Conservation (phyloP, 30 jellyfish, hydroid and myxozoan species). For the Chrysaora quinquecirrha region DNA sequence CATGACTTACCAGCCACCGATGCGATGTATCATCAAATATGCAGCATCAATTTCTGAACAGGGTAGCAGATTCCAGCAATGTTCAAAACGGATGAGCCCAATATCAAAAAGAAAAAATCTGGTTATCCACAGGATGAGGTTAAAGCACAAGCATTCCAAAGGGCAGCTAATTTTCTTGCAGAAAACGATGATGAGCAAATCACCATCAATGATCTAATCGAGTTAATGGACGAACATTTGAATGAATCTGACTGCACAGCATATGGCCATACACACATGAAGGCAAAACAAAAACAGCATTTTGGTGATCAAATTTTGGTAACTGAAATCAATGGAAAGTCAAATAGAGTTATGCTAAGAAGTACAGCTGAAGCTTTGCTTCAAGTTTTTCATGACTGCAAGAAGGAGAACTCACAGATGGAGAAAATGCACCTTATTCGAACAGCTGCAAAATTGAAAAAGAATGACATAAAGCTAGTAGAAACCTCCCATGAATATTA, state of each 20-base stretch:
- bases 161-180: conserved; percentile 17
- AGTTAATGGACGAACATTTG: conserved; percentile 6
- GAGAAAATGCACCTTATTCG: conserved; percentile 15
- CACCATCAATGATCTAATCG: conserved; percentile 11
- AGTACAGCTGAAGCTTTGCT: conserved; percentile 25
- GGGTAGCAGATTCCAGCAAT: not conserved
- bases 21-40: conserved; percentile 7
- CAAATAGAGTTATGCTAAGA: conserved; percentile 9
- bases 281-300: conserved; percentile 7
- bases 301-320: conserved; percentile 22
- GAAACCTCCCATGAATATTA: not conserved
- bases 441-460: conserved; percentile 23
- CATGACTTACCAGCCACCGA: not conserved
- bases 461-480: conserved; percentile 9
- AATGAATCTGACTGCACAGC: conserved; percentile 6
- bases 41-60: conserved; percentile 11
- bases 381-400: conserved; percentile 17
- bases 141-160: conserved; percentile 2
- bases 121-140: conserved; percentile 1
- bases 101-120: not conserved
- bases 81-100: not conserved
- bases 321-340: conserved; percentile 39
- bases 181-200: conserved; percentile 16
- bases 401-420: not conserved
- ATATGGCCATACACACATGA: conserved; percentile 29